A percentile compares a stretch with the other conserved stretches of the same genome.
Conservation (phyloP, 2,797 vertebrate genomes). For the Amniataba percoides region DNA sequence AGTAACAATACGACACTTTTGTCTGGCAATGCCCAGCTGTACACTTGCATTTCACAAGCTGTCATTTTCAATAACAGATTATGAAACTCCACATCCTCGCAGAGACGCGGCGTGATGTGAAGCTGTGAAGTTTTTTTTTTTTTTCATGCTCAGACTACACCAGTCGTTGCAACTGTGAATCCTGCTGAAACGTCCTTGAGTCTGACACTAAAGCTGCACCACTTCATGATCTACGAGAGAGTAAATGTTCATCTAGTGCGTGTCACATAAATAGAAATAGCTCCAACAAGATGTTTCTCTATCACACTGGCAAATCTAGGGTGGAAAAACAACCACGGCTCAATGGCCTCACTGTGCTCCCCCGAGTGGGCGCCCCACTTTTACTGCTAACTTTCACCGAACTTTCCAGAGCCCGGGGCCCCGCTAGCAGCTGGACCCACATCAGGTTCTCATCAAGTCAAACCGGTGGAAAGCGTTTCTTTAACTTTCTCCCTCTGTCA, state of each 20-base stretch:
- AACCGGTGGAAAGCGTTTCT: slow-evolving; percentile 36
- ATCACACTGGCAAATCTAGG: slow-evolving; percentile 34
- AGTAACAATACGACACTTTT: slow-evolving; percentile 37
- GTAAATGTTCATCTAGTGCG: slow-evolving; percentile 2
- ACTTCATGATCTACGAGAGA: not conserved
- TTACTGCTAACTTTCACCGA: slow-evolving; percentile 79
- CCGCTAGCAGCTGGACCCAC: slow-evolving; percentile 67
- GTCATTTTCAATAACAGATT: slow-evolving; percentile 52
- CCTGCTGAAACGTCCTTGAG: not conserved
- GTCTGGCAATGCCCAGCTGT: slow-evolving; percentile 29
- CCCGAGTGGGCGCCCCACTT: slow-evolving; percentile 66
- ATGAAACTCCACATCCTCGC: slow-evolving; percentile 54
- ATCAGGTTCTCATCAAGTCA: slow-evolving; percentile 79
- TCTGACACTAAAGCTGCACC: not conserved
- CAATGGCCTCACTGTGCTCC: slow-evolving; percentile 69
- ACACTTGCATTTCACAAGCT: slow-evolving; percentile 56
- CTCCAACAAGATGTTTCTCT: slow-evolving; percentile 37
- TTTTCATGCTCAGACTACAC: not conserved
- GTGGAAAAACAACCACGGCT: slow-evolving; percentile 58
- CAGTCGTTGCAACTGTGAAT: too few relatives aligned
- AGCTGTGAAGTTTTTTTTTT: not conserved
- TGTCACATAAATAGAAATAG: slow-evolving; percentile 32
- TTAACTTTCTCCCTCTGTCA: slow-evolving; percentile 18
- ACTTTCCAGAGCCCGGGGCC: slow-evolving; percentile 70
- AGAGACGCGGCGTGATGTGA: slow-evolving; percentile 20